Percentiles rank a stretch among this genome's conserved stretches.
These are phyloP conservation scores for Pygmarrhopalites habei DNA, from an alignment of 1,140 invertebrate genomes.

Conservation along the genomic window DNA sequence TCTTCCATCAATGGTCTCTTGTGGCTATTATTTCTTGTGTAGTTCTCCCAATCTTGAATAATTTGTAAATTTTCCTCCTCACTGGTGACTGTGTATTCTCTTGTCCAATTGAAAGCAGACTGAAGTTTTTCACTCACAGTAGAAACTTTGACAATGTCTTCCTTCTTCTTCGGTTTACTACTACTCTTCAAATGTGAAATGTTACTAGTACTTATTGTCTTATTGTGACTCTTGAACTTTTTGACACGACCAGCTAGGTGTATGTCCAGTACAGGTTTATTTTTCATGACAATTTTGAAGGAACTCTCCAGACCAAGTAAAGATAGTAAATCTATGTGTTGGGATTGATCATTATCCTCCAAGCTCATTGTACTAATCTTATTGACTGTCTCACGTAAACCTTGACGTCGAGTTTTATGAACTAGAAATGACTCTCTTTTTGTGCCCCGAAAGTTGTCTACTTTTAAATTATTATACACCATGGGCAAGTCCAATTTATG, in stretches of 20 bases:
- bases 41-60: not conserved
- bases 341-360: not conserved
- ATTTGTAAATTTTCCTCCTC: not conserved
- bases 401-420: not conserved
- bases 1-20: not conserved
- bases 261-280: not conserved
- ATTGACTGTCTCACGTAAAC: not conserved
- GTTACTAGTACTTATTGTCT: not conserved
- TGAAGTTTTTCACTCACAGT: not conserved
- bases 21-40: not conserved
- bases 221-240: not conserved
- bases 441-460: not conserved
- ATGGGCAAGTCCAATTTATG: conserved; percentile 8
- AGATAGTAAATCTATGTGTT: not conserved
- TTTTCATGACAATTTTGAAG: not conserved
- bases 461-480: conserved; percentile 5
- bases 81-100: not conserved
- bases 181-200: not conserved
- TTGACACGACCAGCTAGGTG: not conserved
- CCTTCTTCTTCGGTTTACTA: not conserved
- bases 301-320: not conserved
- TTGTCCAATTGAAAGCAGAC: not conserved
- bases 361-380: not conserved
- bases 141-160: too few relatives aligned
- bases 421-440: not conserved